Base-by-base conservation (phyloP, 1,140 invertebrate species). In the Sipha flava region DNA sequence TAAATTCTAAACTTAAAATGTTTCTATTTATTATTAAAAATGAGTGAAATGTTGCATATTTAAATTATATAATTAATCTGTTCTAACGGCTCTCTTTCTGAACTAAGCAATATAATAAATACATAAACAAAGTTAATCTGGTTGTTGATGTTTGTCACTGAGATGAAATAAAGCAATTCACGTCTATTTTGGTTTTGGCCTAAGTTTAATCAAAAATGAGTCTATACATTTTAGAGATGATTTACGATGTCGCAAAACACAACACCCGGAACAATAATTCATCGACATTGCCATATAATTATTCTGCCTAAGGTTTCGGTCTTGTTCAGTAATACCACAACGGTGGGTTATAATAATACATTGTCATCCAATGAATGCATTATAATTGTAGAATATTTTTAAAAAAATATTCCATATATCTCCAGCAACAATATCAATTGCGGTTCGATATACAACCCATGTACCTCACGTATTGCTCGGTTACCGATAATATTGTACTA, bases 201-300 rank as follows among this genome's bases (percentile, higher is more conserved):
- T 66, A 37, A 54, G 49, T 37, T 72, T 75, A 75, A 75, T 57
- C 26, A 54, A 75, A 75, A 75, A 54, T 57, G 18, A 57, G 47
- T 5, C 49, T 16, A 75, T 75, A 75, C n/a, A 54, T 75, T 47
- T 57, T 23, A 49, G 14, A 57, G 12, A 75, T 75, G 31, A 57
- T 75, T 75, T 75, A 75, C 49, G 49, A 34, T 57, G n/a, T 57
- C 49, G n/a, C 49, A 75, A 40, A 75, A 57, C 40, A 40, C 26
- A 54, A 23, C 12, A 26, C n/a, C 29, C 47, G 9, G 12, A 9
- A n/a, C 21, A 54, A 75, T 54, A 75, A 75, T 23, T 75, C 49
- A 75, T 75, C n/a, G 72, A 54, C 49, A 37, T 54, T 34, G 72
- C 16, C 29, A 57, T 31, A 57, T 57, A 75, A 75, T 52, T 75